phyloP scores from a whole-genome alignment of 2,113 vertebrate genomes.

The Alectura lathami region DNA sequence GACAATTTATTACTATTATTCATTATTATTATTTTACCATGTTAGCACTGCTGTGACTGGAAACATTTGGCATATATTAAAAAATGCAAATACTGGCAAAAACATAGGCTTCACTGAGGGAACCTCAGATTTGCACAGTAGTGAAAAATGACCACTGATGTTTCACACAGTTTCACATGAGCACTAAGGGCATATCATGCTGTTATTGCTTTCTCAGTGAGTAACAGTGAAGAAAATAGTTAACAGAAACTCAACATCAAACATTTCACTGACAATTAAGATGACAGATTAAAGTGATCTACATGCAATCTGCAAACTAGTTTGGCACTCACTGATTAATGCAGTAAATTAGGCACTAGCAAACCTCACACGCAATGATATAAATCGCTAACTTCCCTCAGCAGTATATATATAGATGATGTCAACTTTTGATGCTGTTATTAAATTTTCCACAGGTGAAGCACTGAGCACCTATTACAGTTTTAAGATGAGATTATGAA shows the following conservation, averaged over 20 bases:
- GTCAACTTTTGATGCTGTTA: slow-evolving; percentile 43
- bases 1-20: background rate
- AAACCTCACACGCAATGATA: slow-evolving; percentile 13
- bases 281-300: slow-evolving; percentile 69
- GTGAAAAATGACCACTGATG: background rate
- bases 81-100: background rate
- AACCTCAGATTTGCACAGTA: background rate
- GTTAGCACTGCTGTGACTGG: background rate
- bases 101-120: background rate
- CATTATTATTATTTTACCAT: background rate
- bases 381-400: slow-evolving; percentile 54
- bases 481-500: background rate
- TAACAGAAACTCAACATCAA: slow-evolving; percentile 51
- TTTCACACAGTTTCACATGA: background rate
- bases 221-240: slow-evolving; percentile 15
- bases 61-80: background rate
- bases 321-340: slow-evolving; percentile 67
- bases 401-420: background rate
- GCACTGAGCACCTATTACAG: background rate
- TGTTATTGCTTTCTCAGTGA: slow-evolving; percentile 1
- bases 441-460: slow-evolving; percentile 8
- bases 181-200: background rate
- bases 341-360: slow-evolving; percentile 63
- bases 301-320: slow-evolving; percentile 51
- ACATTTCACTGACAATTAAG: slow-evolving; percentile 64